Evolutionary conservation across 1,140 invertebrate species (phyloP).

Genomic region (Anastrepha obliqua): DNA sequence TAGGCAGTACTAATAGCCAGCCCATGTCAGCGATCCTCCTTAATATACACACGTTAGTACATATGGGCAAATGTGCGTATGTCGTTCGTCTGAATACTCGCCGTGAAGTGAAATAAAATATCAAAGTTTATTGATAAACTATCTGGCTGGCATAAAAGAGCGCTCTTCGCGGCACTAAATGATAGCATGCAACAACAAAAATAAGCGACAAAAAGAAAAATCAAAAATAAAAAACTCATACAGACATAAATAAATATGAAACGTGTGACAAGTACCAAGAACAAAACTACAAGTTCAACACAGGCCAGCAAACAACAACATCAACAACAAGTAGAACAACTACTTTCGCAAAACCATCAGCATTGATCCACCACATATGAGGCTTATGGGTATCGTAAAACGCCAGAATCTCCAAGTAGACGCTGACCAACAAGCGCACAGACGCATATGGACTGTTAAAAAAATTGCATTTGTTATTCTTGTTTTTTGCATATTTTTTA

Average conservation of each 20-base stretch:
- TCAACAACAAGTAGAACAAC: background rate
- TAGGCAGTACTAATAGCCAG: too few relatives aligned
- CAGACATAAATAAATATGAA: background rate
- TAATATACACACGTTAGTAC: background rate
- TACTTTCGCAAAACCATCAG: background rate
- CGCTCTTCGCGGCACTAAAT: background rate
- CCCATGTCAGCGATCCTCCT: background rate
- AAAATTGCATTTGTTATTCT: background rate
- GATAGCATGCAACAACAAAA: background rate
- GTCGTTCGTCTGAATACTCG: background rate
- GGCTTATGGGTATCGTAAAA: background rate
- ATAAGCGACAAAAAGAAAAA: background rate
- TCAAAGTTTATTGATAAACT: conserved; percentile 50
- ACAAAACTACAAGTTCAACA: conserved; percentile 5
- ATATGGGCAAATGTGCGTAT: background rate
- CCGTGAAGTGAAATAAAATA: conserved; percentile 28
- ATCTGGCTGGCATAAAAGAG: conserved; percentile 37
- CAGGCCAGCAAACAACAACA: background rate
- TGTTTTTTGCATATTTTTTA: background rate
- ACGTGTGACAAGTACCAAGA: conserved; percentile 25
- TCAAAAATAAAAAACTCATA: background rate
- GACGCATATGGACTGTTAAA: background rate
- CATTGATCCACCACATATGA: background rate
- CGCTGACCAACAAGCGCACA: background rate
- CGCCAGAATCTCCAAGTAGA: conserved; percentile 15